These are phyloP conservation scores for Drosophila kurseongensis DNA, from an alignment of 1,140 invertebrate species.

Conservation along the genomic window DNA sequence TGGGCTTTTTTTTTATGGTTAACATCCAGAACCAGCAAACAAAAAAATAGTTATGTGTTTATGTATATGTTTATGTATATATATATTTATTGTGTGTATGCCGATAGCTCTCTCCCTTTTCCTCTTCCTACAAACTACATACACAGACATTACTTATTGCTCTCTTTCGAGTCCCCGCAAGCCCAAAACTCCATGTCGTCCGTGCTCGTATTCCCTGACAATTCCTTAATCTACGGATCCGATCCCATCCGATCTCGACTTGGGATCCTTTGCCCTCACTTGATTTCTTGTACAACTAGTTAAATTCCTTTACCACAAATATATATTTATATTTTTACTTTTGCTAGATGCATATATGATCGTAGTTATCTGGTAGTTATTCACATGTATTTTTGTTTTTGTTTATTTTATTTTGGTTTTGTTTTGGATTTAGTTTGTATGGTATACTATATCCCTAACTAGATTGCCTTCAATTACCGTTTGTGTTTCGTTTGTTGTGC, in stretches of 20 bases:
- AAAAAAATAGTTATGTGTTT: constrained; percentile 46
- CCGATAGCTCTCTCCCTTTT: background rate
- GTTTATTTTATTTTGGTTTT: constrained; percentile 2
- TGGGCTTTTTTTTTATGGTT: constrained; percentile 15
- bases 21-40: constrained; percentile 48
- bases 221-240: constrained; percentile 61
- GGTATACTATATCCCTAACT: constrained; percentile 71
- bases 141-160: constrained; percentile 56
- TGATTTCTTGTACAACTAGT: constrained; percentile 50
- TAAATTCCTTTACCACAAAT: constrained; percentile 71
- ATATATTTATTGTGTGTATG: constrained; percentile 25
- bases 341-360: constrained; percentile 1
- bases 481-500: constrained; percentile 49
- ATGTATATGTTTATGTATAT: constrained; percentile 27
- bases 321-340: constrained; percentile 23
- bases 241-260: constrained; percentile 2
- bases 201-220: constrained; percentile 72
- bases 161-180: constrained; percentile 31
- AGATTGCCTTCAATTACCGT: constrained; percentile 82
- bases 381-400: constrained; percentile 13
- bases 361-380: constrained; percentile 17
- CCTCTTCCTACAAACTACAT: constrained; percentile 14
- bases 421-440: constrained; percentile 12
- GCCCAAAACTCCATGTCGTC: background rate
- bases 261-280: constrained; percentile 2